These are phyloP conservation scores for Drosophila eugracilis DNA, from an alignment of 1,140 invertebrate genomes.

Conservation along the genomic window DNA sequence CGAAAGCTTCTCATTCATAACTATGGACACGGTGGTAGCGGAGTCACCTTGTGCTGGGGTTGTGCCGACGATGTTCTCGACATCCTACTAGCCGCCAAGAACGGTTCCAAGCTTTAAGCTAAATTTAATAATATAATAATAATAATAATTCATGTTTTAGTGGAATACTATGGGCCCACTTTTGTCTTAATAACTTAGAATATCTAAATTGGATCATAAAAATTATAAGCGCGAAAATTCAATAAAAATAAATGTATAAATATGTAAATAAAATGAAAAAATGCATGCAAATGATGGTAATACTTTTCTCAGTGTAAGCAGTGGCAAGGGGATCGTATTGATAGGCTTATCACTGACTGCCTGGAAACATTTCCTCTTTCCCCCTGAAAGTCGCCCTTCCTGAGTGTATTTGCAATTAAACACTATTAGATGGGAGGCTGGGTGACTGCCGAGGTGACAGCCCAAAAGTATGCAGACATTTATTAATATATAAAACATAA, in stretches of 20 bases:
- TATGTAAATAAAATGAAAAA: no score
- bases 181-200: no score
- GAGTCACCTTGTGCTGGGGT: slow-evolving; percentile 93
- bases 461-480: slow-evolving; percentile 34
- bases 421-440: neutral
- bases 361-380: neutral
- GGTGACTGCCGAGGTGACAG: neutral
- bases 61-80: slow-evolving; percentile 89
- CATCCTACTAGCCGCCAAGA: slow-evolving; percentile 74
- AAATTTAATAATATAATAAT: no score
- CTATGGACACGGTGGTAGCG: slow-evolving; percentile 96
- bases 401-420: neutral
- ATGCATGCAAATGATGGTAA: no score
- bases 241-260: no score
- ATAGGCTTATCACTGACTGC: slow-evolving; percentile 32
- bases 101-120: slow-evolving; percentile 66
- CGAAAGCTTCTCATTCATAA: slow-evolving; percentile 90
- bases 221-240: no score
- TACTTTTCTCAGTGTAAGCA: slow-evolving; percentile 11
- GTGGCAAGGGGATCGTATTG: slow-evolving; percentile 14
- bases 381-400: neutral
- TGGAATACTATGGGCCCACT: no score
- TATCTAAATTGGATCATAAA: no score
- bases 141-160: no score
- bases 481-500: neutral